Conservation (phyloP, 2,797 vertebrate genomes). For the Rhincodon typus region DNA sequence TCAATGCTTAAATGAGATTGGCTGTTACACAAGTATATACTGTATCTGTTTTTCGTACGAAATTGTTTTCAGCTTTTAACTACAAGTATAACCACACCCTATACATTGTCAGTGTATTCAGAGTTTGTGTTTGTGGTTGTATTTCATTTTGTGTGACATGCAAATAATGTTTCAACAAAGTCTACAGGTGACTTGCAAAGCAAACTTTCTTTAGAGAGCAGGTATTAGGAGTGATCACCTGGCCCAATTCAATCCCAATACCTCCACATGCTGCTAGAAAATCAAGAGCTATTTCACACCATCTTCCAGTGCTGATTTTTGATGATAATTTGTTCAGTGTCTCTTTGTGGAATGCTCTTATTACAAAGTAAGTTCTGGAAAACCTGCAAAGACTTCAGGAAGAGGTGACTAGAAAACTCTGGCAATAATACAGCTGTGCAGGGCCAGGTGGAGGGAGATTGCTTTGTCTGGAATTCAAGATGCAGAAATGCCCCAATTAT, state of each 20-base stretch:
- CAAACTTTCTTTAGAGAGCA: neutral
- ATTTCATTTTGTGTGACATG: neutral
- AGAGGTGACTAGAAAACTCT: neutral
- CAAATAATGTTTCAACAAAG: neutral
- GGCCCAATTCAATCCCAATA: neutral
- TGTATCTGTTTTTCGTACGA: neutral
- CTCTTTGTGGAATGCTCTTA: neutral
- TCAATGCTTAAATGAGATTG: no score
- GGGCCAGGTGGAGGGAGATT: neutral
- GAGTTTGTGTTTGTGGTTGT: neutral
- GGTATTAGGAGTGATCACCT: neutral
- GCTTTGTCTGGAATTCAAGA: neutral
- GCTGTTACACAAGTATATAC: no score
- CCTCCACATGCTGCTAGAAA: neutral
- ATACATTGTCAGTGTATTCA: neutral
- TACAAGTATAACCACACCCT: neutral
- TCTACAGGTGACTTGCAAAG: neutral
- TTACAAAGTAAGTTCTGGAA: neutral
- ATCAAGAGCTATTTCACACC: neutral
- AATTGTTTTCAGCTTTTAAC: neutral
- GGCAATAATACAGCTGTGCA: neutral
- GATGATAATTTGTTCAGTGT: neutral
- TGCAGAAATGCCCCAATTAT: neutral
- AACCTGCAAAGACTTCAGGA: neutral
- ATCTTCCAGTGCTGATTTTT: neutral